Evolutionary conservation across 2,797 vertebrate species (phyloP).

Genomic region (Rhabdomys pumilio): DNA sequence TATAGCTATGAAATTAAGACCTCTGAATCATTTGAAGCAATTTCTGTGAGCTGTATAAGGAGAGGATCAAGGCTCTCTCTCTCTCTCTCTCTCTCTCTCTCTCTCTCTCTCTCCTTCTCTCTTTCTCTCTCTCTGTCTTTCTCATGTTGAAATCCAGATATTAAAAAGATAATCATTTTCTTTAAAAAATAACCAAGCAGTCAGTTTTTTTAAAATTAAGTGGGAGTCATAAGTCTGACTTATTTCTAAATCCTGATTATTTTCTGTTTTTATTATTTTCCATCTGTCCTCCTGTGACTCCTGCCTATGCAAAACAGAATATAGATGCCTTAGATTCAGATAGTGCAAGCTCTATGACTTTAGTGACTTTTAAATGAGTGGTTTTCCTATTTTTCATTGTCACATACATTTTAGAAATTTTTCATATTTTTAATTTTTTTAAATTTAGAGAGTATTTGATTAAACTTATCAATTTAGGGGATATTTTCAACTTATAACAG

Average conservation of each 20-base stretch:
- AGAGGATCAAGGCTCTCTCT: no score
- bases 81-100: no score
- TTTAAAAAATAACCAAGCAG: slow-evolving; percentile 2
- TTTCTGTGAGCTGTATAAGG: not conserved
- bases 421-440: not conserved
- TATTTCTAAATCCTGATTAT: not conserved
- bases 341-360: not conserved
- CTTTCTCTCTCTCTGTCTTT: no score
- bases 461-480: not conserved
- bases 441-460: not conserved
- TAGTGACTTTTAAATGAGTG: not conserved
- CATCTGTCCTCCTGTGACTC: not conserved
- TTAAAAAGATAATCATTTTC: not conserved
- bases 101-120: no score
- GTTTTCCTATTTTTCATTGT: not conserved
- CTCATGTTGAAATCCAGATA: not conserved
- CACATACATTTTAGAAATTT: not conserved
- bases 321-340: not conserved
- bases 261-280: not conserved
- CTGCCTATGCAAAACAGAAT: no score
- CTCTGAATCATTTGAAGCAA: not conserved
- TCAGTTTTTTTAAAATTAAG: not conserved
- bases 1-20: not conserved
- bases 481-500: not conserved
- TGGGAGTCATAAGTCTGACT: not conserved